These are phyloP conservation scores for Lomographa bimaculata DNA, from an alignment of 2,888 invertebrate species.

Conservation along the genomic window DNA sequence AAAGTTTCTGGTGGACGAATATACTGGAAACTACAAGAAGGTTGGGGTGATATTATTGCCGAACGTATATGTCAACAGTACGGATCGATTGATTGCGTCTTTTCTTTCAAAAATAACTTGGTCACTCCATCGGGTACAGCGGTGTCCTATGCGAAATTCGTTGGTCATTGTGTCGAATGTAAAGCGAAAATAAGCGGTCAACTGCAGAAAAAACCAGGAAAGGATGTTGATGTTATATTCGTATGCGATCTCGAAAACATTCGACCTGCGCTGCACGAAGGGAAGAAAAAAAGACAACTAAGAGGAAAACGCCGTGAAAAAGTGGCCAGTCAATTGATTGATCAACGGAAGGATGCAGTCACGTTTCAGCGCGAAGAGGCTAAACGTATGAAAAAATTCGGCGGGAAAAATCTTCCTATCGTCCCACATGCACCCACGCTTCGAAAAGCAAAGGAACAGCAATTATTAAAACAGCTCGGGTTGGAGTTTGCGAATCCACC, in stretches of 20 bases:
- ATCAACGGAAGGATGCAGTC: constrained; percentile 1
- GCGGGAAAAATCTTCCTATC: neutral
- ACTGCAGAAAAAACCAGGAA: no score
- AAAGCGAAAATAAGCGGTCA: no score
- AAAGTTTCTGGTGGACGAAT: no score
- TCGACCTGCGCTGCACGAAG: neutral
- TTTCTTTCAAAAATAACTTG: neutral
- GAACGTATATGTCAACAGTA: neutral
- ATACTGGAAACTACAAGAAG: neutral
- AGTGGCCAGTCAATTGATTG: constrained; percentile 2
- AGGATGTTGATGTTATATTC: constrained; percentile 1
- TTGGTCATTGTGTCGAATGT: no score
- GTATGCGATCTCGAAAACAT: constrained; percentile 1
- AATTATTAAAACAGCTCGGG: neutral
- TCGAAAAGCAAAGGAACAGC: neutral
- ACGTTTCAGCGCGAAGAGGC: constrained; percentile 1
- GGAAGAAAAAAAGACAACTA: neutral
- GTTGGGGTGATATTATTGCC: constrained; percentile 1
- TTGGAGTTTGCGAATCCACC: no score
- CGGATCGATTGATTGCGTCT: neutral
- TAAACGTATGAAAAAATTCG: neutral
- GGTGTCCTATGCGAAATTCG: neutral
- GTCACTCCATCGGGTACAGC: neutral
- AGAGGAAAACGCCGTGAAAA: constrained; percentile 1
- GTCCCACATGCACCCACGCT: neutral